phyloP scores from a whole-genome alignment of 2,113 vertebrate species.

The Stegastes partitus region DNA sequence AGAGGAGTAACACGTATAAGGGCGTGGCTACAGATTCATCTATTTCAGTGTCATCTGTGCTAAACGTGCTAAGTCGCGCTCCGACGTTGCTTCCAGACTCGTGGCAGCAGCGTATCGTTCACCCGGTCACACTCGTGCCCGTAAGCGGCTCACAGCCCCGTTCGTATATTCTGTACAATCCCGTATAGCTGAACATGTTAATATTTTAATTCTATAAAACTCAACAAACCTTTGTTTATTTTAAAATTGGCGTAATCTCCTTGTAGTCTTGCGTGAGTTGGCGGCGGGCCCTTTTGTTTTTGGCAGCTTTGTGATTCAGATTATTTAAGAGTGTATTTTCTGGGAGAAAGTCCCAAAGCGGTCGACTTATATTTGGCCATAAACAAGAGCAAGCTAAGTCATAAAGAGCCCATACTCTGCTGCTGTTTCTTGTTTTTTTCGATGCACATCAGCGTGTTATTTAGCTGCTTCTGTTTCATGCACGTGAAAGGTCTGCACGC shows the following conservation, averaged over 20 bases:
- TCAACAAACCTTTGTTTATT: not conserved
- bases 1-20: not conserved
- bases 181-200: not conserved
- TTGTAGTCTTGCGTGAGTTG: constrained; percentile 6
- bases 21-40: not conserved
- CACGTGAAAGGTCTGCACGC: too few relatives aligned
- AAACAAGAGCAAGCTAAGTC: constrained; percentile 7
- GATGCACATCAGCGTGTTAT: too few relatives aligned
- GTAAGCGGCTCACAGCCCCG: not conserved
- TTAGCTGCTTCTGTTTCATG: too few relatives aligned
- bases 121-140: not conserved
- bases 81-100: not conserved
- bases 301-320: constrained; percentile 12
- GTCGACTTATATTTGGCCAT: not conserved
- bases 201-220: constrained; percentile 21
- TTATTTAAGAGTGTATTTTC: constrained; percentile 20
- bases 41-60: too few relatives aligned
- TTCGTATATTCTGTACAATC: not conserved
- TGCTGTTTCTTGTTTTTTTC: too few relatives aligned
- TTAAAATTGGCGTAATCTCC: constrained; percentile 6
- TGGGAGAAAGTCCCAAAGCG: constrained; percentile 39
- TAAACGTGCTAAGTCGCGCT: too few relatives aligned
- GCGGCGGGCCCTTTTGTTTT: constrained; percentile 22
- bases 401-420: not conserved
- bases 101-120: not conserved